Evolutionary conservation across 2,113 vertebrate genomes (phyloP).

Genomic region (Antechinus stuartii): DNA sequence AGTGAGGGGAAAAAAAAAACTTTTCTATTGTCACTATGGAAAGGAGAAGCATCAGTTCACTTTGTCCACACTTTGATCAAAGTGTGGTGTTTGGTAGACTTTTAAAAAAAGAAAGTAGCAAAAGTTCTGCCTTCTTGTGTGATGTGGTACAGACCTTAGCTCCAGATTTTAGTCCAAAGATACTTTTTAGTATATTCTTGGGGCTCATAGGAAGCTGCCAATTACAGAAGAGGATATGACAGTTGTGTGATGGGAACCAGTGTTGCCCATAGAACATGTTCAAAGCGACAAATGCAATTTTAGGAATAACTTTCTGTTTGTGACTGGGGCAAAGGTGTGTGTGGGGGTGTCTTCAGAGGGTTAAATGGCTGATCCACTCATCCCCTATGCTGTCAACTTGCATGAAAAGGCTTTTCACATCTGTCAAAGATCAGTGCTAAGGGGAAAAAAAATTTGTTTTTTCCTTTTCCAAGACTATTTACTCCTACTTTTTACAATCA

Average conservation of each 20-base stretch:
- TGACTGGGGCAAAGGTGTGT: background rate
- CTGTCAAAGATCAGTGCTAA: background rate
- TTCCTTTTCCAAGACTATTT: background rate
- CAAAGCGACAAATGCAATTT: conserved; percentile 22
- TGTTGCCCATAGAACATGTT: conserved; percentile 3
- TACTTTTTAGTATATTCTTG: background rate
- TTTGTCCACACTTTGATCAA: background rate
- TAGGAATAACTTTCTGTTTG: conserved; percentile 1
- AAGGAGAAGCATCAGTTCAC: background rate
- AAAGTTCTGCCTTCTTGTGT: background rate
- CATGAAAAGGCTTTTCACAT: conserved; percentile 12
- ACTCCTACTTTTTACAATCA: background rate
- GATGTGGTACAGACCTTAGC: background rate
- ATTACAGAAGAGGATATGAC: conserved; percentile 23
- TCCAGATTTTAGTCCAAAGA: background rate
- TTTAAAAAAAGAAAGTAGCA: background rate
- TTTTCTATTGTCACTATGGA: background rate
- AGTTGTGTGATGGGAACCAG: conserved; percentile 29
- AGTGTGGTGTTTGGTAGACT: background rate
- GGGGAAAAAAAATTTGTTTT: background rate
- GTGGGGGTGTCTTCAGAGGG: background rate
- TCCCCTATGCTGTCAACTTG: conserved; percentile 22
- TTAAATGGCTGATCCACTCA: conserved; percentile 17
- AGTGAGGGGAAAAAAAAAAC: background rate
- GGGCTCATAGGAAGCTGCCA: background rate